These are phyloP conservation scores for Zoroaster sp. DNA, from an alignment of 53 echinoderm and acorn worm species.

Conservation along the genomic window DNA sequence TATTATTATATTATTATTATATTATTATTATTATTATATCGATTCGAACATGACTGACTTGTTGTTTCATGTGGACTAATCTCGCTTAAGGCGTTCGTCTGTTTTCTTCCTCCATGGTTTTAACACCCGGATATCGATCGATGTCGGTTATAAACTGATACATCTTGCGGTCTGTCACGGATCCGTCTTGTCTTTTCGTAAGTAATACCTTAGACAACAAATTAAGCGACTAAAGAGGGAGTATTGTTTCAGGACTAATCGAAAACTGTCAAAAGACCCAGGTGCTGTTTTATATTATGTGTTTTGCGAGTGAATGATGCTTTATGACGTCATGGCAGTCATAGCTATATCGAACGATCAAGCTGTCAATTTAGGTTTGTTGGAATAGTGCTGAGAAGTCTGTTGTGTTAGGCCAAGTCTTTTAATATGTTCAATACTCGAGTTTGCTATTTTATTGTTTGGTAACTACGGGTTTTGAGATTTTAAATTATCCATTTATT, in stretches of 20 bases:
- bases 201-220: background rate
- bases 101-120: too few species aligned
- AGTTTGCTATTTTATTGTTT: too few species aligned
- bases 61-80: slow-evolving; percentile 10
- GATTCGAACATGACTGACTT: slow-evolving; percentile 4
- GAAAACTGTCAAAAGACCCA: slow-evolving; percentile 5
- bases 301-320: background rate
- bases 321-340: background rate
- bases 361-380: background rate
- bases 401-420: too few species aligned
- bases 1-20: too few species aligned
- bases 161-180: background rate
- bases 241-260: slow-evolving; percentile 1
- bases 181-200: background rate
- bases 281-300: background rate
- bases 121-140: slow-evolving; percentile 30
- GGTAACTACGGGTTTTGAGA: too few species aligned
- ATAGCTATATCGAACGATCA: background rate
- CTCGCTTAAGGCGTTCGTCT: slow-evolving; percentile 7
- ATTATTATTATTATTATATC: too few species aligned
- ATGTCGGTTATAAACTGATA: background rate
- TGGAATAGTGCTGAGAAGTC: too few species aligned
- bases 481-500: too few species aligned
- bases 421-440: too few species aligned
- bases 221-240: background rate